Evolutionary conservation across 2,888 invertebrate species (phyloP).

Genomic region (Tiliacea citrago): DNA sequence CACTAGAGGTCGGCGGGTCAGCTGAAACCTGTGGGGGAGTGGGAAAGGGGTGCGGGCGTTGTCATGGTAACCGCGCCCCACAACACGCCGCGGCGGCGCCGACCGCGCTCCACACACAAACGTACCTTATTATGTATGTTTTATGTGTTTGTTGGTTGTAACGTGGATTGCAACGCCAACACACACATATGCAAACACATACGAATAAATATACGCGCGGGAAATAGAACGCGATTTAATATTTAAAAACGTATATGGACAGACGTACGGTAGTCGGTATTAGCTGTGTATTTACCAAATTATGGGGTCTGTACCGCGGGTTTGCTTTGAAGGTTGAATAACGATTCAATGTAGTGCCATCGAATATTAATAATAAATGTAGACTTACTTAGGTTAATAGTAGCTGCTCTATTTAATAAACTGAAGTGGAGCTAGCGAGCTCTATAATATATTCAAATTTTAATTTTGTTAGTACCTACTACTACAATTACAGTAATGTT

Average conservation of each 20-base stretch:
- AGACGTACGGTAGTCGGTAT: slow-evolving; percentile 55
- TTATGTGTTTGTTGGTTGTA: slow-evolving; percentile 83
- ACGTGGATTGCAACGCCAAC: slow-evolving; percentile 79
- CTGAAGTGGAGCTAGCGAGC: slow-evolving; percentile 22
- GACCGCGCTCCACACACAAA: slow-evolving; percentile 77
- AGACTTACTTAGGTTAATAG: slow-evolving; percentile 41
- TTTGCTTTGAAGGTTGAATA: slow-evolving; percentile 41
- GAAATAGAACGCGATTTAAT: slow-evolving; percentile 82
- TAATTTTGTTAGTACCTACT: slow-evolving; percentile 15
- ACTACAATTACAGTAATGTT: slow-evolving; percentile 15
- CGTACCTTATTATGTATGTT: slow-evolving; percentile 80
- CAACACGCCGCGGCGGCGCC: slow-evolving; percentile 90
- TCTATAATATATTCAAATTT: slow-evolving; percentile 26
- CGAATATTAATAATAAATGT: slow-evolving; percentile 37
- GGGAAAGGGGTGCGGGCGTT: slow-evolving; percentile 76
- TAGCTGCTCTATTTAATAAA: slow-evolving; percentile 40
- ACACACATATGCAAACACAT: slow-evolving; percentile 58
- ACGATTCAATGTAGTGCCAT: slow-evolving; percentile 48
- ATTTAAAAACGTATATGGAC: slow-evolving; percentile 80
- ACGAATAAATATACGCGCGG: slow-evolving; percentile 73
- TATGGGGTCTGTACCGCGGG: slow-evolving; percentile 49
- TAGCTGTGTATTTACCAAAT: slow-evolving; percentile 61
- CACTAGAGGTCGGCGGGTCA: slow-evolving; percentile 88
- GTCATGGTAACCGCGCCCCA: slow-evolving; percentile 86
- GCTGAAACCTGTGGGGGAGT: slow-evolving; percentile 77